phyloP scores from a whole-genome alignment of 92 coral and sea anemone genomes.

The Phenganax subtilis region DNA sequence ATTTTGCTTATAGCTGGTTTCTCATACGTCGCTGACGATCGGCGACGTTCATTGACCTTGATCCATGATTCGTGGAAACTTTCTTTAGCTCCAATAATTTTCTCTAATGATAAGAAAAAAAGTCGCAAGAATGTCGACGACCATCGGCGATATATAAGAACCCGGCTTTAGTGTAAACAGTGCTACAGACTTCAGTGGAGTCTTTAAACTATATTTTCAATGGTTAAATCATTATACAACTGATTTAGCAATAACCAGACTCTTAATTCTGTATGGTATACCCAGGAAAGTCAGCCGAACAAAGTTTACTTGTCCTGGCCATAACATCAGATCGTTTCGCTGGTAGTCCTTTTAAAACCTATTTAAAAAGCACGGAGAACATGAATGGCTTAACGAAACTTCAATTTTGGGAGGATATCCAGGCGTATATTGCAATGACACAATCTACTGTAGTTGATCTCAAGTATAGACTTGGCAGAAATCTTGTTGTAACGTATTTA shows the following conservation, averaged over 20 bases:
- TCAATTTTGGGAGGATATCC: slow-evolving; percentile 90
- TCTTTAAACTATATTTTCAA: background rate
- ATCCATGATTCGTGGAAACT: no score
- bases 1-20: no score
- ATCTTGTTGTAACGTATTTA: slow-evolving; percentile 62
- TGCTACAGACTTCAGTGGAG: no score
- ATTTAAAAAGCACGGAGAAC: slow-evolving; percentile 53
- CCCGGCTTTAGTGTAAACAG: no score
- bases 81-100: no score
- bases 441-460: slow-evolving; percentile 50
- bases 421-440: slow-evolving; percentile 63
- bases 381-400: slow-evolving; percentile 53
- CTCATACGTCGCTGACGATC: no score
- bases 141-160: no score
- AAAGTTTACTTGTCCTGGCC: slow-evolving; percentile 20
- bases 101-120: no score
- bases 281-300: slow-evolving; percentile 31
- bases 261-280: background rate
- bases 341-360: slow-evolving; percentile 70
- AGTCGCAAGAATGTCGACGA: no score
- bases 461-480: slow-evolving; percentile 71
- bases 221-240: background rate
- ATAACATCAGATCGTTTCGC: slow-evolving; percentile 65
- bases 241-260: background rate
- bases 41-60: no score